Base-by-base conservation (phyloP, 2,797 vertebrate genomes). In the Epinephelus coioides region DNA sequence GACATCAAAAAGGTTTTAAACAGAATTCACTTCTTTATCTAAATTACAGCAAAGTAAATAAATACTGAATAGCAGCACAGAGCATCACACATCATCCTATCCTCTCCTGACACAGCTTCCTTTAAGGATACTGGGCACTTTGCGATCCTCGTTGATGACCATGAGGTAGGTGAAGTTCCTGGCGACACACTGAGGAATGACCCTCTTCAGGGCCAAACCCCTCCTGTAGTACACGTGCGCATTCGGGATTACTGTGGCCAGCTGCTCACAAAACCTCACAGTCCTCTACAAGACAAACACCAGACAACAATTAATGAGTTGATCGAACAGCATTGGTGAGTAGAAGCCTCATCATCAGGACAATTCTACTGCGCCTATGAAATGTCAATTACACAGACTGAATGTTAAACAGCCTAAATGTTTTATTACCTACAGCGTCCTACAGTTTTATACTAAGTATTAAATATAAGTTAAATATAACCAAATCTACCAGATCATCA, bases 181-280 rank as follows among this genome's bases (percentile, higher is more conserved):
- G 51, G 97, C 92, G 61, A 97, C 76, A 59, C 98, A 99, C 88
- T 99, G 98, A 44, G 98, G 98, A 76, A 99, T 98, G 86, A 99
- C 90, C 89, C 88, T 98, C 93, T 99, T 99, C 86, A 99, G 90
- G 80, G 98, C 98, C 89, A 99, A 87, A 76, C 98, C 98, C 95
- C 97, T 96, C 94, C 98, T 96, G 88, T 99, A 99, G 91, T 98
- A 99, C 61, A 99, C 97, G 1, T 99, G 96, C 0, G 98, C 96
- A 21, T 98, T 96, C 55, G 98, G 98, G 90, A 99, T 93, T 2
- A 99, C 94, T 7, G 96, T 96, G 13, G 97, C 96, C 65, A 99
- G 92, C 83, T 99, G 98, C 75, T 97, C 94, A 86, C 98, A 98
- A 89, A 99, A 98, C 84, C 92, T 95, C 76, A 99, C 96, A 1